Evolutionary conservation across 2,888 invertebrate genomes (phyloP), one percentile per base, ranked within the genome.

Genomic region (Idaea dimidiata): DNA sequence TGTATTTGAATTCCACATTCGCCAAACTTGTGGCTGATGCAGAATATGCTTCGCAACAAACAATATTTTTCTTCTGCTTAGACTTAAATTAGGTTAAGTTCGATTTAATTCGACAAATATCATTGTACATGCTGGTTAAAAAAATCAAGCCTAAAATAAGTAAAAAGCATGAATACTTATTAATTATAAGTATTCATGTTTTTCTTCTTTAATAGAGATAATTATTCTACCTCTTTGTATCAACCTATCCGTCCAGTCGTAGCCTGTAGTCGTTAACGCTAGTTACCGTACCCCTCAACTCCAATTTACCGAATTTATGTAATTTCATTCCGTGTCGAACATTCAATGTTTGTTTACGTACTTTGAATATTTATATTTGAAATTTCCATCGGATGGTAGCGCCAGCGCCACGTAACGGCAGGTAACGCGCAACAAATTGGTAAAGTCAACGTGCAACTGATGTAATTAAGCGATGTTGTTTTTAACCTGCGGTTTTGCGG

Each of bases 361-460:
- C 63, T 58, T 62, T 59, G 60, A 74, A 72, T 80, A 76, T 81
- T 80, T 81, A 76, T 76, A 78, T 80, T 75, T 66, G 60, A 72
- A 79, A 76, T 78, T 77, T 72, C 60, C 73, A 68, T 64, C 66
- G 68, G 64, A 53, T 55, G 10, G 43, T 10, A 43, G 43, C 43
- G 43, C 43, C 2, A 43, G 24, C 24, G 24, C 24, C 24, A 24
- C 24, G 24, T 24, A 24, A 24, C 24, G 24, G 24, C 24, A 24
- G 60, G 60, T 63, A 63, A 61, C 55, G 59, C 61, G 60, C 57
- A 58, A 63, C 32, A 63, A 66, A 67, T 76, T 73, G 73, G 66
- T 67, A 78, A 76, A 80, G 75, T 77, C 79, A 76, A 78, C 78
- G 73, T 65, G 68, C 69, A 72, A 76, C 76, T 80, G 72, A 78